A percentile compares a stretch with the other conserved stretches of the same genome.
phyloP scores from a whole-genome alignment of 1,140 invertebrate species.

The Tribolium madens region DNA sequence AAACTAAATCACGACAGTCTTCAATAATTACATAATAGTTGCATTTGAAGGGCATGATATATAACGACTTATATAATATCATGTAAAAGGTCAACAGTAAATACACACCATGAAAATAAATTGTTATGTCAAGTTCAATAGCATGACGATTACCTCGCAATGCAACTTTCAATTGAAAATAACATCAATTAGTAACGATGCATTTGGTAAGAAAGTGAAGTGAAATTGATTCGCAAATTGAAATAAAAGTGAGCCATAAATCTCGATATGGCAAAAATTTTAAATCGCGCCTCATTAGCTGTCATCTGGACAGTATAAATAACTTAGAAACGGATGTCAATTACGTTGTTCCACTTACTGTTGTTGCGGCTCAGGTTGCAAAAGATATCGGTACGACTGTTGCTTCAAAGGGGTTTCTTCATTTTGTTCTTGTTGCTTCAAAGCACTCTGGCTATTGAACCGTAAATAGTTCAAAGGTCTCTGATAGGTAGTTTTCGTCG shows the following conservation, averaged over 20 bases:
- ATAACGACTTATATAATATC: slow-evolving; percentile 14
- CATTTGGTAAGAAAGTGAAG: slow-evolving; percentile 3
- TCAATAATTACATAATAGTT: slow-evolving; percentile 14
- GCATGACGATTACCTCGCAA: not conserved
- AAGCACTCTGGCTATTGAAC: slow-evolving; percentile 19
- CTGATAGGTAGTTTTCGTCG: slow-evolving; percentile 28
- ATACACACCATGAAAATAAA: not conserved
- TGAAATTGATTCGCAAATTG: slow-evolving; percentile 22
- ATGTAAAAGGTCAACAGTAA: slow-evolving; percentile 10
- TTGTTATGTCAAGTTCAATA: slow-evolving; percentile 33
- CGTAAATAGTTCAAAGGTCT: slow-evolving; percentile 7
- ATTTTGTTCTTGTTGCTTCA: slow-evolving; percentile 34
- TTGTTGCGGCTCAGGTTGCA: slow-evolving; percentile 36
- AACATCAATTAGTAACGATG: not conserved
- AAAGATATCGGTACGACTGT: slow-evolving; percentile 23
- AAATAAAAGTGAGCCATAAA: not conserved
- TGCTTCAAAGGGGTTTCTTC: slow-evolving; percentile 25
- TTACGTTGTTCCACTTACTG: slow-evolving; percentile 17
- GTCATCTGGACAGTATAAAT: slow-evolving; percentile 12
- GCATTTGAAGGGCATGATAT: slow-evolving; percentile 21
- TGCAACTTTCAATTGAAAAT: slow-evolving; percentile 21
- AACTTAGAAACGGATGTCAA: slow-evolving; percentile 16
- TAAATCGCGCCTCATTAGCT: not conserved
- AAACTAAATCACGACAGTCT: not conserved
- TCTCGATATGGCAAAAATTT: not conserved